phyloP scores from a whole-genome alignment of 2,888 invertebrate species.

The Colostygia pectinataria region DNA sequence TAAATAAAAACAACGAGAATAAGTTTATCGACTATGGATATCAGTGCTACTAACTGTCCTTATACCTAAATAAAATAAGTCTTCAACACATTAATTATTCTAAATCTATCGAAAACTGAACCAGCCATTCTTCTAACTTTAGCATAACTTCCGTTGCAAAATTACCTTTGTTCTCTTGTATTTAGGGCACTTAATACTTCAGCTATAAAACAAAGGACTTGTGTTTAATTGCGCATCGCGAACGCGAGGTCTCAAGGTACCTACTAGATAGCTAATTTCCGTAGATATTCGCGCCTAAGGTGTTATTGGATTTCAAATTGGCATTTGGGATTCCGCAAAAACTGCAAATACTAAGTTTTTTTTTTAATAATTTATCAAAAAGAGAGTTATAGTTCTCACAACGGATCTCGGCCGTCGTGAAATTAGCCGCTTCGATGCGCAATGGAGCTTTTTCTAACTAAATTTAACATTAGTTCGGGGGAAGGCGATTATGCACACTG shows the following conservation, averaged over 20 bases:
- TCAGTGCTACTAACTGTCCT: too few species aligned
- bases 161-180: conserved; percentile 1
- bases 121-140: neutral
- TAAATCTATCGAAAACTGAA: conserved; percentile 3
- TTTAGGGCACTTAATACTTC: conserved; percentile 4
- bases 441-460: too few species aligned
- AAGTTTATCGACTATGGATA: too few species aligned
- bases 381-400: too few species aligned
- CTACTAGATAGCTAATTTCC: conserved; percentile 14
- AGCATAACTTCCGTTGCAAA: neutral
- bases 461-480: too few species aligned
- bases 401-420: too few species aligned
- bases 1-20: too few species aligned
- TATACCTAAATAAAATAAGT: too few species aligned
- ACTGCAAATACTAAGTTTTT: too few species aligned
- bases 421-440: too few species aligned
- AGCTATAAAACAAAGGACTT: conserved; percentile 14
- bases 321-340: neutral
- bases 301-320: conserved; percentile 7
- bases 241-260: conserved; percentile 10
- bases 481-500: too few species aligned
- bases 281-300: conserved; percentile 1
- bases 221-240: conserved; percentile 11
- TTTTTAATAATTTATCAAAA: too few species aligned
- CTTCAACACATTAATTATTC: conserved; percentile 12